These are phyloP conservation scores for Pissodes strobi DNA, from an alignment of 1,140 invertebrate species.

Conservation along the genomic window DNA sequence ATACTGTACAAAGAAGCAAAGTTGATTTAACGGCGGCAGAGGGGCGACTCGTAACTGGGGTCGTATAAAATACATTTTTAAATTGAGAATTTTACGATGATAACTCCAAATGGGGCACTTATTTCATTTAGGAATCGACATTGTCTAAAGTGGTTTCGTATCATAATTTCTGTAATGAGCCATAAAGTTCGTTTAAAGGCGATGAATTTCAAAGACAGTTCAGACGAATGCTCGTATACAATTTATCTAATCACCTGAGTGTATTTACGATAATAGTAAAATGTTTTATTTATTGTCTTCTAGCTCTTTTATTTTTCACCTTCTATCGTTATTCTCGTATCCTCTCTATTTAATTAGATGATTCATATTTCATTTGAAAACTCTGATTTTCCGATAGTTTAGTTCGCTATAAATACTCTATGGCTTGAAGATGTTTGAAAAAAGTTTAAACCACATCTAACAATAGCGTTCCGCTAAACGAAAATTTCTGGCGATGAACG, in stretches of 20 bases:
- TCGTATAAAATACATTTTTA: slow-evolving; percentile 36
- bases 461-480: no score
- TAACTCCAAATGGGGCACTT: slow-evolving; percentile 29
- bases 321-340: no score
- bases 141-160: slow-evolving; percentile 16
- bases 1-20: slow-evolving; percentile 21
- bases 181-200: slow-evolving; percentile 20
- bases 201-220: slow-evolving; percentile 7
- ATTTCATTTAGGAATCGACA: slow-evolving; percentile 22
- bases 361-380: no score
- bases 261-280: no score
- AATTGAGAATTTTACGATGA: slow-evolving; percentile 33
- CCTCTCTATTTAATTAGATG: no score
- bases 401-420: no score
- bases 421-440: no score
- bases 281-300: no score
- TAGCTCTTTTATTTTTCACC: no score
- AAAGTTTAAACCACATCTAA: no score
- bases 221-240: neutral
- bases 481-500: slow-evolving; percentile 2
- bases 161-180: slow-evolving; percentile 16
- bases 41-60: slow-evolving; percentile 14
- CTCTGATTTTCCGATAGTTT: no score
- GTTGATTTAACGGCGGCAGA: neutral
- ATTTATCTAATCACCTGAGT: no score